Base-by-base conservation (phyloP, 2,797 vertebrate genomes). In the Tinamus major region DNA sequence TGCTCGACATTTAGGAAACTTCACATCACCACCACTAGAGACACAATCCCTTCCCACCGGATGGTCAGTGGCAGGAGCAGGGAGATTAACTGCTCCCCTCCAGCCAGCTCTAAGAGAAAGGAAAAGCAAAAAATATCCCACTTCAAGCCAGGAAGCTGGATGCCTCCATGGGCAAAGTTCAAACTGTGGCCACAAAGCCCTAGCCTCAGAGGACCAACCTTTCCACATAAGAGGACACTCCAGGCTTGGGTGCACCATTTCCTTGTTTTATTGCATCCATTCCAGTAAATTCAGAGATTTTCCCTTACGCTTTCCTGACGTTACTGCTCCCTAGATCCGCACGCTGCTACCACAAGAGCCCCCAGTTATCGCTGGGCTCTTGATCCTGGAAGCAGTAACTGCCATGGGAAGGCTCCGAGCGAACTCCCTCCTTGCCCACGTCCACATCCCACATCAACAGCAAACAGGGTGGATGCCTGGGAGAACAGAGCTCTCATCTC, bases 21-120 rank as follows among this genome's bases (percentile, higher is more conserved):
- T 97, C 97, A 95, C 96, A 97, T 97, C 96, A 96, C 96, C 94
- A 97, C 95, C 95, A 95, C 97, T 93, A 97, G 93, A 96, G 96
- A 78, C 9, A 82, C 59, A 17, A 94, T 87, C 91, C 94, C 92
- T 62, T 94, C 92, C 97, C 95, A 93, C 23, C 83, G 82, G 95
- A 90, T 78, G 84, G 84, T 89, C 77, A 61, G 31, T 88, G 92
- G 39, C 81, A 27, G 58, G 67, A 88, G 79, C 91, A 89, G 58
- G 76, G n/a, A 93, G 85, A 26, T 35, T 27, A 84, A 85, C 64
- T 53, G 92, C 91, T 94, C 76, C 79, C 79, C 75, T 82, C 88
- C 75, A 87, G 91, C 80, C 90, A 92, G 83, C n/a, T 85, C 78
- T 41, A 76, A 88, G 82, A 53, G 77, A 49, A 74, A n/a, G 53